Evolutionary conservation across 2,113 vertebrate species (phyloP).

Genomic region (Syrmaticus mikado): DNA sequence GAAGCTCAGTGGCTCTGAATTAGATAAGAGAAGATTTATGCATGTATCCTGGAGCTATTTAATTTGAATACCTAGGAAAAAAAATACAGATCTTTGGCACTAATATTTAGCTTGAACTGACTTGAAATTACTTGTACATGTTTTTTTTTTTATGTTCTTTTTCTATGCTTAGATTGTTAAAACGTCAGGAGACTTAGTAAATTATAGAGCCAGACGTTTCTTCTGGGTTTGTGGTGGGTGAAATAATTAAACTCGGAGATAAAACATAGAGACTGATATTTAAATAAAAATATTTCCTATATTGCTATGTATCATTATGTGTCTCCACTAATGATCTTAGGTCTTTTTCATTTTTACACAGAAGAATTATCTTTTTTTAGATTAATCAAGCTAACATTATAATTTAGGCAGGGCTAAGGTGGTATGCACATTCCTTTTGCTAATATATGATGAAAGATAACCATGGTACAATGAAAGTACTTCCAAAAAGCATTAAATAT

Average conservation of each 20-base stretch:
- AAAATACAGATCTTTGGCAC: background rate
- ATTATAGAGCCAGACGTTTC: slow-evolving; percentile 7
- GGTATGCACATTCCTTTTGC: background rate
- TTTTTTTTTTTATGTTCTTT: background rate
- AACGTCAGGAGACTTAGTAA: background rate
- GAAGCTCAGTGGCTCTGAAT: background rate
- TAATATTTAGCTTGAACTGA: background rate
- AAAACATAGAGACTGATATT: background rate
- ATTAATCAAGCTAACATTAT: background rate
- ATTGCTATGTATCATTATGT: background rate
- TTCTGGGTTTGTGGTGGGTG: background rate
- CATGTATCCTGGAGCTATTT: background rate
- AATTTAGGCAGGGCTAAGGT: background rate
- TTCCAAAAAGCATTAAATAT: background rate
- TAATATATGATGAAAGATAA: background rate
- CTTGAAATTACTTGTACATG: background rate
- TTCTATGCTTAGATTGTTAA: background rate
- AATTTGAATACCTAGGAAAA: background rate
- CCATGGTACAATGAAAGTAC: background rate
- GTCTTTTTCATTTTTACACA: background rate
- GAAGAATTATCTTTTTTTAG: background rate
- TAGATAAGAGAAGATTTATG: background rate
- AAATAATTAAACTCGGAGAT: background rate
- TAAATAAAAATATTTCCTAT: background rate
- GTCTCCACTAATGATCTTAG: background rate